Conservation (phyloP, 2,888 invertebrate genomes). For the Cephus pygmeus region DNA sequence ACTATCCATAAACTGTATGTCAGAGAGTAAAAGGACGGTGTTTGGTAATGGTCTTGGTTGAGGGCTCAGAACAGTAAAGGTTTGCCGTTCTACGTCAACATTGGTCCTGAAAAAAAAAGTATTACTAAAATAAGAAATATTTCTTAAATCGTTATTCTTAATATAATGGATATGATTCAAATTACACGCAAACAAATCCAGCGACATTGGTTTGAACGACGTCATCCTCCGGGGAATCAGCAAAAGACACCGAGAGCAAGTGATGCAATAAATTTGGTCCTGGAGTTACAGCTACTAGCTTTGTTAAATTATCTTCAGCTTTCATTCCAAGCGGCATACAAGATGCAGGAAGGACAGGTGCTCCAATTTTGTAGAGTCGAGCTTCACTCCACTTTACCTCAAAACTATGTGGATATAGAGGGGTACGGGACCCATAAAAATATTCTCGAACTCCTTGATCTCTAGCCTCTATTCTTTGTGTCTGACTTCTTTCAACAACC, state of each 20-base stretch:
- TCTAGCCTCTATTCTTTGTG: slow-evolving; percentile 78
- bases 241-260: slow-evolving; percentile 89
- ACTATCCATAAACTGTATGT: slow-evolving; percentile 95
- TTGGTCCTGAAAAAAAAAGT: slow-evolving; percentile 77
- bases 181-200: slow-evolving; percentile 94
- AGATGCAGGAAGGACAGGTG: slow-evolving; percentile 91
- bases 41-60: slow-evolving; percentile 94
- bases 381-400: slow-evolving; percentile 92
- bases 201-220: slow-evolving; percentile 88
- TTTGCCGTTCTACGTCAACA: slow-evolving; percentile 88
- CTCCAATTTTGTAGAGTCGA: slow-evolving; percentile 93
- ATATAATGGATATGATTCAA: slow-evolving; percentile 43
- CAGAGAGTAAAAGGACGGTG: slow-evolving; percentile 86
- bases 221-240: slow-evolving; percentile 84
- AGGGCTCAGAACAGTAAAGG: slow-evolving; percentile 90
- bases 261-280: slow-evolving; percentile 85
- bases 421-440: slow-evolving; percentile 89
- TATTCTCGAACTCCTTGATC: slow-evolving; percentile 90
- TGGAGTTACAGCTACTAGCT: slow-evolving; percentile 84
- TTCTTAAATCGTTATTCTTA: slow-evolving; percentile 5
- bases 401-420: slow-evolving; percentile 93
- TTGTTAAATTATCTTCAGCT: slow-evolving; percentile 88
- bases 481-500: slow-evolving; percentile 86
- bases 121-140: slow-evolving; percentile 6
- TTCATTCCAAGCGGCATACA: slow-evolving; percentile 98